Evolutionary conservation across 2,113 vertebrate genomes (phyloP), one percentile per base, ranked within the genome.

Genomic region (Heterotis niloticus): DNA sequence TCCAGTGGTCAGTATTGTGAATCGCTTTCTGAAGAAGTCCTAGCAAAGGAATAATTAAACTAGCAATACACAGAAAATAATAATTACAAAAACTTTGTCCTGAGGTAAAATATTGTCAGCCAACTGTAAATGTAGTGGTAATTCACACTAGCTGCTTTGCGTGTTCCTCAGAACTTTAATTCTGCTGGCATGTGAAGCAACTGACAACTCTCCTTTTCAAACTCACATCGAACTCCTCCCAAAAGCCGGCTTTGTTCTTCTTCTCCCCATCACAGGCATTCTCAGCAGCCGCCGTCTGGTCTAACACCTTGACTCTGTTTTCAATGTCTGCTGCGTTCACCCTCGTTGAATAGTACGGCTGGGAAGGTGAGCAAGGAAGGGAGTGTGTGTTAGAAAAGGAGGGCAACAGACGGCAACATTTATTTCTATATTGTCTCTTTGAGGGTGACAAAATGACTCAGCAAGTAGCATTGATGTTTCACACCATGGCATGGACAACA

Each of bases 161-260:
- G 9, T 59, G 11, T 11, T 59, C 11, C 9, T 59, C 9, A 59
- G 57, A 11, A 59, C 57, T 73, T 20, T 73, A 10, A 51, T 24
- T 56, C 62, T 10, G 62, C 52, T 71, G 68, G 9, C 68, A 14
- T 71, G 24, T 69, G 57, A 59, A 34, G 44, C 34, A 29, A 65
- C 34, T 51, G 13, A 4, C 60, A 44, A 68, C 34, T 24, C 66
- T 24, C 66, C 66, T 4, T 68, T 12, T 14, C n/a, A 28, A 16
- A 80, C 91, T 90, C 81, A 98, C 96, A 52, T 99, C 97, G 89
- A 99, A 99, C 88, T 99, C 97, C 80, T 99, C 96, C 97, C 97
- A 98, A 90, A 99, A 99, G 74, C 97, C 97, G 0, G 96, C 97
- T 84, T 98, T 99, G 88, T 89, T 89, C 81, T 96, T 97, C 80